Percentiles rank a stretch among this genome's conserved stretches.
Evolutionary conservation across 2,797 vertebrate species (phyloP).

Genomic region (Uromys caudimaculatus): DNA sequence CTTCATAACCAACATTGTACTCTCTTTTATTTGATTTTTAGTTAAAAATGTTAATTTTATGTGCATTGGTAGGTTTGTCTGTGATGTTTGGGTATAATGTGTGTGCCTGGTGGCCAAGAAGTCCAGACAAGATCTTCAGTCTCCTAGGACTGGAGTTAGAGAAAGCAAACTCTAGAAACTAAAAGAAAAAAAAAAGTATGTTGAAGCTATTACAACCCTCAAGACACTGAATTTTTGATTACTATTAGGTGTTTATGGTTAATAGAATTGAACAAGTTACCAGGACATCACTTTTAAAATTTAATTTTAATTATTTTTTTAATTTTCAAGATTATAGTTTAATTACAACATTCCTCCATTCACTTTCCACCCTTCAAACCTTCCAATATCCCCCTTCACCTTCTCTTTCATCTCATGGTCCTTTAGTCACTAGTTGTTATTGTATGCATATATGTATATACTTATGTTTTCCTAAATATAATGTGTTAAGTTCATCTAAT

Average conservation of each 20-base stretch:
- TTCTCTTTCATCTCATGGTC: background rate
- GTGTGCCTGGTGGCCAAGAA: background rate
- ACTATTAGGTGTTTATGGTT: background rate
- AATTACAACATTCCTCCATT: background rate
- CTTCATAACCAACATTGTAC: background rate
- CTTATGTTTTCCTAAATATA: background rate
- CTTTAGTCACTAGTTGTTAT: background rate
- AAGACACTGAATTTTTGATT: background rate
- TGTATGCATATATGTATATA: background rate
- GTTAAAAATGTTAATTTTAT: background rate
- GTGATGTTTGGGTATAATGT: too few species aligned
- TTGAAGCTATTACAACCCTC: background rate
- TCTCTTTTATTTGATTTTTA: background rate
- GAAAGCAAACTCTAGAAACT: background rate
- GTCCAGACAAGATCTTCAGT: background rate
- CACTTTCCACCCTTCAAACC: background rate
- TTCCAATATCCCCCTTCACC: background rate
- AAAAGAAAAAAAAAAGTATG: background rate
- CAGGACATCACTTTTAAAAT: background rate
- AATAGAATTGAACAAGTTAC: slow-evolving; percentile 16
- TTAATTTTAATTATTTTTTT: background rate
- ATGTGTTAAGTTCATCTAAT: background rate
- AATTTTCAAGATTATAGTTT: background rate
- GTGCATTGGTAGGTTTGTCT: background rate
- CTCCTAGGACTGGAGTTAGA: background rate